Evolutionary conservation across 2,888 invertebrate genomes (phyloP).

Genomic region (Adelognathus sp.): DNA sequence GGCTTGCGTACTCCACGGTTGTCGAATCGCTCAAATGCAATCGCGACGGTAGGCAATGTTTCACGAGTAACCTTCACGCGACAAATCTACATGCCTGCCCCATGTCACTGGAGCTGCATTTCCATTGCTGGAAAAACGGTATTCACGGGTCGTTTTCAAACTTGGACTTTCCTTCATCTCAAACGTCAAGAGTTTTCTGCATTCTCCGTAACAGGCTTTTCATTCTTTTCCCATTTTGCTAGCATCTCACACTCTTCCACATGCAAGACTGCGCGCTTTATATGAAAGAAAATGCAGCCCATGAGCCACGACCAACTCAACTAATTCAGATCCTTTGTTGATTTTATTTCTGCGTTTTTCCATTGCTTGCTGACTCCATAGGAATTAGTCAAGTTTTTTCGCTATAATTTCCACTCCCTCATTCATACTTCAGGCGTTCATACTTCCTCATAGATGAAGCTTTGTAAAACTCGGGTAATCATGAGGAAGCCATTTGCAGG

Average conservation of each 20-base stretch:
- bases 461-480: too few relatives aligned
- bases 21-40: conserved; percentile 34
- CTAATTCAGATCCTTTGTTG: neutral
- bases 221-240: neutral
- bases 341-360: neutral
- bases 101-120: conserved; percentile 6
- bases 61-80: conserved; percentile 35
- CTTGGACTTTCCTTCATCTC: neutral
- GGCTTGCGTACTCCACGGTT: neutral
- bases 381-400: conserved; percentile 14
- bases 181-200: neutral
- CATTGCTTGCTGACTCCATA: neutral
- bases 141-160: neutral
- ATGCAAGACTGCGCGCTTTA: neutral
- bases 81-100: conserved; percentile 15
- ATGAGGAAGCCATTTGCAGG: too few relatives aligned
- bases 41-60: conserved; percentile 45
- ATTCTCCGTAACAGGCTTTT: neutral
- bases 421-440: too few relatives aligned
- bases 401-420: too few relatives aligned
- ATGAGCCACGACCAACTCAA: neutral
- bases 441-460: too few relatives aligned
- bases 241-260: neutral
- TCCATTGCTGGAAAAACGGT: neutral
- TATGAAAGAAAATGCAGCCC: conserved; percentile 5